phyloP scores from a whole-genome alignment of 1,140 invertebrate genomes.

The Oryzaephilus surinamensis region DNA sequence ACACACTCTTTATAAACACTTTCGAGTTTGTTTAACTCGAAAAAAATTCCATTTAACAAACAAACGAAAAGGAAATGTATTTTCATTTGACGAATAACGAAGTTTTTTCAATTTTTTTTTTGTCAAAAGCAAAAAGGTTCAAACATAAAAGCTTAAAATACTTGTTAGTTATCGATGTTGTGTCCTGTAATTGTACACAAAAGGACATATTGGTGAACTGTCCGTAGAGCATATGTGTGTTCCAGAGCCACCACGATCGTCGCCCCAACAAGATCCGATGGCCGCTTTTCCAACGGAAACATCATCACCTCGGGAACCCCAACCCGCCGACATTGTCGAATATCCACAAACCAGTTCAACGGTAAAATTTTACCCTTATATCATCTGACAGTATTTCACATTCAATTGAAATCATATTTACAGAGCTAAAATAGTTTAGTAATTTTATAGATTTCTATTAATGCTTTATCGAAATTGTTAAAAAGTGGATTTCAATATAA shows the following conservation, averaged over 20 bases:
- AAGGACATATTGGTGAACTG: conserved; percentile 6
- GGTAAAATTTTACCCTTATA: conserved; percentile 32
- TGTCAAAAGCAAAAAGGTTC: no score
- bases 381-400: neutral
- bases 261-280: conserved; percentile 55
- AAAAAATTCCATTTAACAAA: no score
- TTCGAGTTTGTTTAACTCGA: no score
- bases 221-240: conserved; percentile 16
- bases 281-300: conserved; percentile 38
- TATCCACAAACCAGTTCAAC: conserved; percentile 45
- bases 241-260: conserved; percentile 59
- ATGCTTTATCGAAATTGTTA: no score
- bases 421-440: no score
- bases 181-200: neutral
- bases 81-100: no score
- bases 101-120: no score
- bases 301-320: conserved; percentile 13
- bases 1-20: no score
- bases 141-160: no score
- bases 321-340: conserved; percentile 23
- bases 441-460: neutral
- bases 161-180: neutral
- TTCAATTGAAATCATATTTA: no score
- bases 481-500: no score
- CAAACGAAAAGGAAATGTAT: no score